Percentiles rank a stretch among this genome's conserved stretches.
phyloP scores from a whole-genome alignment of 2,113 vertebrate species.

The Laterallus jamaicensis region DNA sequence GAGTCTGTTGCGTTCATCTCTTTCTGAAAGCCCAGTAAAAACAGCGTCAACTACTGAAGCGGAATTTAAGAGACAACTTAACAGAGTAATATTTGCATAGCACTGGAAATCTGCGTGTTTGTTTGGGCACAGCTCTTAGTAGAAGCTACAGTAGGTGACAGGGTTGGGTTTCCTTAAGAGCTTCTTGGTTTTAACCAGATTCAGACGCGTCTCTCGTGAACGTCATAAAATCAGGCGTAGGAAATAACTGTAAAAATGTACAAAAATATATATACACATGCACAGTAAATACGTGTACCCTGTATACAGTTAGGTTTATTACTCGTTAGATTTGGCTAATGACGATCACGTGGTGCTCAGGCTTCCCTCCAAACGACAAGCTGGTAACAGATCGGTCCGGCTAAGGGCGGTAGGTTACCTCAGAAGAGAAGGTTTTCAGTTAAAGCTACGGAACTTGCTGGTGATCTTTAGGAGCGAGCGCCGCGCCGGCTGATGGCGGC shows the following conservation, averaged over 20 bases:
- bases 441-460: constrained; percentile 52
- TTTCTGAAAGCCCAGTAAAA: constrained; percentile 43
- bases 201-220: neutral
- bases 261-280: constrained; percentile 71
- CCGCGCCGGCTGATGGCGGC: neutral
- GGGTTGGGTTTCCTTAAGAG: neutral
- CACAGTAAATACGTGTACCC: constrained; percentile 60
- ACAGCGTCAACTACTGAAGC: neutral
- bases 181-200: constrained; percentile 18
- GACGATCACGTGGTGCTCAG: neutral
- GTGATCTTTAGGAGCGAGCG: neutral
- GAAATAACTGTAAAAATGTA: constrained; percentile 71
- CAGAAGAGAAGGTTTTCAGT: neutral
- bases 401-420: neutral
- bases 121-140: constrained; percentile 5
- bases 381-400: neutral
- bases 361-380: neutral
- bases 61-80: constrained; percentile 2
- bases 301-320: constrained; percentile 37
- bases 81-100: constrained; percentile 46
- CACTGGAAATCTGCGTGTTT: neutral
- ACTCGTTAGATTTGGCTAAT: neutral
- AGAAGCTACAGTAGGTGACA: constrained; percentile 23
- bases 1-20: neutral
- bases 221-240: constrained; percentile 42